Percentiles rank a stretch among this genome's conserved stretches.
These are phyloP conservation scores for Cassiopea andromeda DNA, from an alignment of 30 jellyfish, hydroid and myxozoan genomes.

Conservation along the genomic window DNA sequence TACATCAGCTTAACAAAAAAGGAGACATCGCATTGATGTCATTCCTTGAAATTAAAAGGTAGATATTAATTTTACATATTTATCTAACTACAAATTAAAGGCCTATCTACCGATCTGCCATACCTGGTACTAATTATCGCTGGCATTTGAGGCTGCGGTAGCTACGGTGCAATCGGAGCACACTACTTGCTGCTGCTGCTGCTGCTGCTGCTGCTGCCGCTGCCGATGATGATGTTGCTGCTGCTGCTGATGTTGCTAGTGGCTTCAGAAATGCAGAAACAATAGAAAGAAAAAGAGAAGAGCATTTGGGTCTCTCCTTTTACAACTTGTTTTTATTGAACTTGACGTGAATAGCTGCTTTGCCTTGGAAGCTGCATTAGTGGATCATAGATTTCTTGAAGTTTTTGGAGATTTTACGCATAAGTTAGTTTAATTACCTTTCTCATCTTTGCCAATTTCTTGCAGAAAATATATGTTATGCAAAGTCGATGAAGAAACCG, in stretches of 20 bases:
- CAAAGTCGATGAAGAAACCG: constrained; percentile 57
- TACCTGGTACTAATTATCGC: not conserved
- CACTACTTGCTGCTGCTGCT: not conserved
- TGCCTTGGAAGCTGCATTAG: not conserved
- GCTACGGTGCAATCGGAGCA: not conserved
- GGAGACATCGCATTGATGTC: constrained; percentile 88
- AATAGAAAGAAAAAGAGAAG: too few relatives aligned
- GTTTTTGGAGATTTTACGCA: not conserved
- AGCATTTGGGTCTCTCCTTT: too few relatives aligned
- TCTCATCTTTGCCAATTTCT: not conserved
- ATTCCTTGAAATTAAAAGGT: constrained; percentile 87
- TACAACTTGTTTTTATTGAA: too few relatives aligned
- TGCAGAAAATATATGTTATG: constrained; percentile 56
- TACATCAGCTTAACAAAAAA: constrained; percentile 81
- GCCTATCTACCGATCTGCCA: not conserved
- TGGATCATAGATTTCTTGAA: not conserved
- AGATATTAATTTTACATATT: not conserved
- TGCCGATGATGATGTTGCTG: not conserved
- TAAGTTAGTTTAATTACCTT: not conserved
- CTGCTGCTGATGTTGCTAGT: not conserved
- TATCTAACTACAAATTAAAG: not conserved
- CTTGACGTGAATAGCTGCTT: not conserved
- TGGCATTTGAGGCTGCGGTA: not conserved
- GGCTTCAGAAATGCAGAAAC: not conserved
- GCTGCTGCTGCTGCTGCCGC: too few relatives aligned